Evolutionary conservation across 2,797 vertebrate genomes (phyloP).

Genomic region (Microctenopoma lineatum): DNA sequence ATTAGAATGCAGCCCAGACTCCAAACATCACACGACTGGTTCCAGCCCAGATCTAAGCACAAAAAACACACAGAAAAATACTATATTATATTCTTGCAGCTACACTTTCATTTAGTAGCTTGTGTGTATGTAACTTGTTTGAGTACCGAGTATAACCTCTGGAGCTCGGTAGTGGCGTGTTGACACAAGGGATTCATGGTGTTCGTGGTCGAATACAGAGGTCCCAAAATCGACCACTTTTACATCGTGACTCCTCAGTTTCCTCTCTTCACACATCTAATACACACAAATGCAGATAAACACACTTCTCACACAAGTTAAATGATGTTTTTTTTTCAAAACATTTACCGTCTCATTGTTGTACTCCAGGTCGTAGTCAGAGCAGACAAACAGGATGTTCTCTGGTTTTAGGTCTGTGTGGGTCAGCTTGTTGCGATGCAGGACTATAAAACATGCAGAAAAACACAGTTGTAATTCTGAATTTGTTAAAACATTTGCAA

Average conservation of each 20-base stretch:
- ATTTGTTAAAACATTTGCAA: background rate
- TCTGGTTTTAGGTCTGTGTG: constrained; percentile 98
- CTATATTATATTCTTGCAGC: no score
- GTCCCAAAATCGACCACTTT: constrained; percentile 97
- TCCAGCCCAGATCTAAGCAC: constrained; percentile 88
- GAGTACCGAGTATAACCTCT: constrained; percentile 93
- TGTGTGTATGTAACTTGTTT: constrained; percentile 2
- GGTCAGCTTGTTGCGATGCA: constrained; percentile 94
- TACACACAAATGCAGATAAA: constrained; percentile 13
- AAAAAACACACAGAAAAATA: background rate
- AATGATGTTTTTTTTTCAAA: background rate
- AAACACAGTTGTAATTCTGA: accelerated
- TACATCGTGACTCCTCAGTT: constrained; percentile 87
- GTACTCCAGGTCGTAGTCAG: constrained; percentile 87
- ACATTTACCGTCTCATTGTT: constrained; percentile 80
- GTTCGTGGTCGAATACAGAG: constrained; percentile 93
- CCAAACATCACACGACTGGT: constrained; percentile 90
- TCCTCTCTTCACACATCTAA: constrained; percentile 78
- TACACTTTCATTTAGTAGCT: no score
- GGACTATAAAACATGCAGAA: constrained; percentile 78
- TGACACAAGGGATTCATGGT: constrained; percentile 93
- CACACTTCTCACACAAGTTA: background rate
- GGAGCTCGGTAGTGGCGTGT: constrained; percentile 96
- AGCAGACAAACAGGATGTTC: constrained; percentile 94
- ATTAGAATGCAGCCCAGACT: constrained; percentile 90